Conservation (phyloP, 2,797 vertebrate species). For the Eulemur albifrons region DNA sequence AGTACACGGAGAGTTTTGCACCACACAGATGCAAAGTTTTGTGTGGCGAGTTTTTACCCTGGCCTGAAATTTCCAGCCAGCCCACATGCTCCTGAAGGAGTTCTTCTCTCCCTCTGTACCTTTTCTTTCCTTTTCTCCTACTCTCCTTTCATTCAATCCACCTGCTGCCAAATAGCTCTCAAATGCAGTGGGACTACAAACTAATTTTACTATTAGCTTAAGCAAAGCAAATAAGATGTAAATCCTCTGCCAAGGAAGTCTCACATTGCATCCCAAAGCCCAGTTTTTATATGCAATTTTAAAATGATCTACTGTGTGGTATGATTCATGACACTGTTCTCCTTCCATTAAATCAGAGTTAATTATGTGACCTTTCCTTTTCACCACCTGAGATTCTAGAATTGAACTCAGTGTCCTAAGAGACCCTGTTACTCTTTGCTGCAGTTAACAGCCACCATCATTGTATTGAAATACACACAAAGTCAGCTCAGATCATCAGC, state of each 20-base stretch:
- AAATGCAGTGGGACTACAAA: slow-evolving; percentile 9
- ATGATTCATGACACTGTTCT: slow-evolving; percentile 27
- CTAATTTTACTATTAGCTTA: slow-evolving; percentile 64
- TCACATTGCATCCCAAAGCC: background rate
- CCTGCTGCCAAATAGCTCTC: slow-evolving; percentile 35
- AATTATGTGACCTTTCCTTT: slow-evolving; percentile 43
- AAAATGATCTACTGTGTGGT: slow-evolving; percentile 8
- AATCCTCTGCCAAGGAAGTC: slow-evolving; percentile 52
- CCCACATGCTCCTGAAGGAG: background rate
- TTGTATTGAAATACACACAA: background rate
- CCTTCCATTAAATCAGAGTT: slow-evolving; percentile 46
- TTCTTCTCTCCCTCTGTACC: background rate
- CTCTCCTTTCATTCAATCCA: background rate
- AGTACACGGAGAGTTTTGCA: background rate
- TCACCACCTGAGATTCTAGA: background rate
- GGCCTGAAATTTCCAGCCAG: background rate
- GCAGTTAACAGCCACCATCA: background rate
- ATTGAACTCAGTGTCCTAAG: background rate
- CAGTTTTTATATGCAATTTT: slow-evolving; percentile 14
- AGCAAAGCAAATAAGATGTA: slow-evolving; percentile 67
- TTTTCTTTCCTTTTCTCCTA: background rate
- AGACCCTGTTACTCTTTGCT: background rate
- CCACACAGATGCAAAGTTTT: background rate
- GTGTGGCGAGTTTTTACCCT: background rate
- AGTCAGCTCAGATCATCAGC: background rate